phyloP scores from a whole-genome alignment of 2,797 vertebrate genomes.

The Valencia hispanica region DNA sequence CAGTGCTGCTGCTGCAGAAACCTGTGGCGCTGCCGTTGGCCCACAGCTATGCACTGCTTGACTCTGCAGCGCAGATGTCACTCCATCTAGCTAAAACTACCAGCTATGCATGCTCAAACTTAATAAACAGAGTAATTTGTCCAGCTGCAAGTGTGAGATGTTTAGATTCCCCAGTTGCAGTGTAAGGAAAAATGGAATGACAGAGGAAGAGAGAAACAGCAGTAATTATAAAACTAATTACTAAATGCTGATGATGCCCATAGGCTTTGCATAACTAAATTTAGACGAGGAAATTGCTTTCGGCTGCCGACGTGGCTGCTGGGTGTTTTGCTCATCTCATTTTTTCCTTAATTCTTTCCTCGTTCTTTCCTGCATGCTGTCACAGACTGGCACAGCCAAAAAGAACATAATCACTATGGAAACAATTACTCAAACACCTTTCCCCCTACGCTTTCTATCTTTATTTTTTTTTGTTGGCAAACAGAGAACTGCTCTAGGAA shows the following conservation, averaged over 20 bases:
- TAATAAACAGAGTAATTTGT: slow-evolving; percentile 94
- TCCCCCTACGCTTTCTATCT: background rate
- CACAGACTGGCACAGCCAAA: slow-evolving; percentile 42
- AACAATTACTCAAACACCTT: slow-evolving; percentile 78
- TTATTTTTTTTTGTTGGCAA: slow-evolving; percentile 45
- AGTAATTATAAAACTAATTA: slow-evolving; percentile 99
- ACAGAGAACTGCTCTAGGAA: slow-evolving; percentile 74
- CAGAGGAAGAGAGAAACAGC: slow-evolving; percentile 88
- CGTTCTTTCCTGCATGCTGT: slow-evolving; percentile 49
- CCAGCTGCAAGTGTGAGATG: slow-evolving; percentile 97
- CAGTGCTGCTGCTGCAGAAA: slow-evolving; percentile 1
- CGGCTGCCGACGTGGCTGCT: slow-evolving; percentile 71
- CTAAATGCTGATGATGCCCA: slow-evolving; percentile 99
- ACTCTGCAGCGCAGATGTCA: slow-evolving; percentile 8
- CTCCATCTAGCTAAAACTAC: slow-evolving; percentile 37
- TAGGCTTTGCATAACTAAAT: slow-evolving; percentile 99
- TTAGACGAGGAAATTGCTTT: slow-evolving; percentile 99
- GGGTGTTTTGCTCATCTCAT: slow-evolving; percentile 42
- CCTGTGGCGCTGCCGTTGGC: slow-evolving; percentile 1
- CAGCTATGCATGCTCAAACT: slow-evolving; percentile 80
- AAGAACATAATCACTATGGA: slow-evolving; percentile 80
- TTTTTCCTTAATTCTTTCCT: slow-evolving; percentile 13
- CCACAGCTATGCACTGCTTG: slow-evolving; percentile 10
- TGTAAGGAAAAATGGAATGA: slow-evolving; percentile 96
- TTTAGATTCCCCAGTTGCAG: slow-evolving; percentile 93